Percentiles rank a stretch among this genome's conserved stretches.
These are phyloP conservation scores for Teleiodes luculella DNA, from an alignment of 2,888 invertebrate species.

Conservation along the genomic window DNA sequence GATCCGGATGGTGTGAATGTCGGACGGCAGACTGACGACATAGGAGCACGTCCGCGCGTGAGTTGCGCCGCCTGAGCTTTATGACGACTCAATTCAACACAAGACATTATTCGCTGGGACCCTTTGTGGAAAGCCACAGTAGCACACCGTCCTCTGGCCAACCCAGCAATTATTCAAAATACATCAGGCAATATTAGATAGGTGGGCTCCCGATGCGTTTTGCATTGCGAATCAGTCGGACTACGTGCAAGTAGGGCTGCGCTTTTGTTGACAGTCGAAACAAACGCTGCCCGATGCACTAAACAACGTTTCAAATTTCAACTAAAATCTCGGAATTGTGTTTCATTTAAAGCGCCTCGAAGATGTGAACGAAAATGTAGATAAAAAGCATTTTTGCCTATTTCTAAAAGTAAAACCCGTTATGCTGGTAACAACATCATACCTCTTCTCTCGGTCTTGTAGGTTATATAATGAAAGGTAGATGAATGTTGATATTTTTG, in stretches of 20 bases:
- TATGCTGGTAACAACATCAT: no score
- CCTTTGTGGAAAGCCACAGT: slow-evolving; percentile 61
- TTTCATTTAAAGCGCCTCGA: no score
- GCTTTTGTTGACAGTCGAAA: slow-evolving; percentile 9
- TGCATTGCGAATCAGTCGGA: slow-evolving; percentile 74
- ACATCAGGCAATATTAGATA: slow-evolving; percentile 76
- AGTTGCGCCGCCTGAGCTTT: not conserved
- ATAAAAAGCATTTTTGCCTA: no score
- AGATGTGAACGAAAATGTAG: no score
- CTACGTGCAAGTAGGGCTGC: slow-evolving; percentile 46
- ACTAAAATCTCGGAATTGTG: not conserved
- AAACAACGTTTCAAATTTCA: not conserved
- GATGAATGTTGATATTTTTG: no score
- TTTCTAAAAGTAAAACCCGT: no score
- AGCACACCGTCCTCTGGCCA: slow-evolving; percentile 50
- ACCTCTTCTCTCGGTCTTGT: no score
- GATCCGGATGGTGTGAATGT: no score
- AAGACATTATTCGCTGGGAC: slow-evolving; percentile 64
- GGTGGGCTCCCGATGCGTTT: slow-evolving; percentile 71
- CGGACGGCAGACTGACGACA: no score
- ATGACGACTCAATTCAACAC: slow-evolving; percentile 40
- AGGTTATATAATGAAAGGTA: no score
- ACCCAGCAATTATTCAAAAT: slow-evolving; percentile 75
- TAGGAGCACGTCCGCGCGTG: not conserved
- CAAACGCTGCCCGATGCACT: not conserved